Base-by-base conservation (phyloP, 2,888 invertebrate species). In the Patella ulyssiponensis region DNA sequence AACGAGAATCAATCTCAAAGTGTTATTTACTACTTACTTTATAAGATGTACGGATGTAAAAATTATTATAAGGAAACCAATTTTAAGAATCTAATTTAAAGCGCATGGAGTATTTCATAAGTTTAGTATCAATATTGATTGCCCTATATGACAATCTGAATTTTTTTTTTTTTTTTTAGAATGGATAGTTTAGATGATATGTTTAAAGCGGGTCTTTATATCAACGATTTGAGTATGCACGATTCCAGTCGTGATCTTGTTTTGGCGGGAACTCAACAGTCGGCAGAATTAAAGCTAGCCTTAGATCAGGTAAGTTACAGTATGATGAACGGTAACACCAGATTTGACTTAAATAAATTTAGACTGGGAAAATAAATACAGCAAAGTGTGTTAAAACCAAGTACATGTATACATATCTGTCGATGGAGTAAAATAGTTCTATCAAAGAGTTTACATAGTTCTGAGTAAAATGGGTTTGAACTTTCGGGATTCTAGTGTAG, bases 181-280 rank as follows among this genome's bases (percentile, higher is more conserved):
- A 97, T 98, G 97, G 96, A 96, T 0, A 97, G 98, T 91, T 93
- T 98, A 73, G 96, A 96, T n/a, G 95, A 97, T 0, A 94, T 99
- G 86, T 96, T 98, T 81, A 95, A 96, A 71, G 96, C 97, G 0
- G 98, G 98, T 0, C 94, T 99, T 0, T 99, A 97, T 91, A 98
- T 99, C 90, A 99, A 99, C 90, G 99, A 99, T 92, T 94, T 99
- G 75, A 98, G 98, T n/a, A 97, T 99, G 96, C 98, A 99, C 90
- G 99, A 99, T 91, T 98, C 98, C 84, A 98, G 98, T 94, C 95
- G 98, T 92, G 98, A 98, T 91, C 93, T 98, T 69, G 97, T 98
- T 95, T 93, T 98, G 87, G 98, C 98, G 53, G 98, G 98, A 53
- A 98, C 98, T 0, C 99, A 99, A 90, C 98, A 99, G 90, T 97